Percentiles rank a stretch among this genome's conserved stretches.
These are phyloP conservation scores for Plagiodera versicolora DNA, from an alignment of 2,888 invertebrate species.

Conservation along the genomic window DNA sequence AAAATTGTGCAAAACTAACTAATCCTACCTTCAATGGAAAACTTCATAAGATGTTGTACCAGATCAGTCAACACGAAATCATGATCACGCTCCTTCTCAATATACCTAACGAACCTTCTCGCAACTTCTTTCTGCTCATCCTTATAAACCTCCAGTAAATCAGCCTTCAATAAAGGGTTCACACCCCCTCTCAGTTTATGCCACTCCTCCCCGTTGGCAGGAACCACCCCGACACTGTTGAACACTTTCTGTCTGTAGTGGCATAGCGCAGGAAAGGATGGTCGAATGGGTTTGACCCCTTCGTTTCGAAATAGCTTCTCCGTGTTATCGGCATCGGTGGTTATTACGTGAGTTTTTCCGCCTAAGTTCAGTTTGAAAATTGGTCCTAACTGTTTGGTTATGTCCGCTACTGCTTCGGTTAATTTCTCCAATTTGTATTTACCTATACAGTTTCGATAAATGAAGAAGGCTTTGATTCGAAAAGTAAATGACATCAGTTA, in stretches of 20 bases:
- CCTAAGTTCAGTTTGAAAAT: slow-evolving; percentile 56
- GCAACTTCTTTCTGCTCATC: slow-evolving; percentile 53
- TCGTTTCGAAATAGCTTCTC: slow-evolving; percentile 56
- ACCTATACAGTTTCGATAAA: no score
- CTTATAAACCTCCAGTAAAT: slow-evolving; percentile 54
- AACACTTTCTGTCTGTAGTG: slow-evolving; percentile 55
- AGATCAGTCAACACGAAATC: slow-evolving; percentile 49
- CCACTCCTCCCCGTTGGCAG: slow-evolving; percentile 64
- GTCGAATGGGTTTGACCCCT: slow-evolving; percentile 57
- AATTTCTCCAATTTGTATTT: slow-evolving; percentile 49
- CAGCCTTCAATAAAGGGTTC: slow-evolving; percentile 56
- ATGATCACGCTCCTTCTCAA: slow-evolving; percentile 43
- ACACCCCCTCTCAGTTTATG: slow-evolving; percentile 58
- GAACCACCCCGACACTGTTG: slow-evolving; percentile 59
- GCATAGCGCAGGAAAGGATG: slow-evolving; percentile 58
- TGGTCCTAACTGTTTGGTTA: slow-evolving; percentile 55
- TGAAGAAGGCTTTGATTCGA: no score
- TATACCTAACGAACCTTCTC: slow-evolving; percentile 53
- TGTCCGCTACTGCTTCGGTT: slow-evolving; percentile 54
- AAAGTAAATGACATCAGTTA: no score
- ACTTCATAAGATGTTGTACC: slow-evolving; percentile 50
- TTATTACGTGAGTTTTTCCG: slow-evolving; percentile 54
- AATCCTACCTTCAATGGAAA: slow-evolving; percentile 56
- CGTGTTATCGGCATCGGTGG: slow-evolving; percentile 58
- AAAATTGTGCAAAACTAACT: no score